Percentiles rank a stretch among this genome's conserved stretches.
Conservation (phyloP, 2,113 vertebrate species). For the Ceyx margarethae region DNA sequence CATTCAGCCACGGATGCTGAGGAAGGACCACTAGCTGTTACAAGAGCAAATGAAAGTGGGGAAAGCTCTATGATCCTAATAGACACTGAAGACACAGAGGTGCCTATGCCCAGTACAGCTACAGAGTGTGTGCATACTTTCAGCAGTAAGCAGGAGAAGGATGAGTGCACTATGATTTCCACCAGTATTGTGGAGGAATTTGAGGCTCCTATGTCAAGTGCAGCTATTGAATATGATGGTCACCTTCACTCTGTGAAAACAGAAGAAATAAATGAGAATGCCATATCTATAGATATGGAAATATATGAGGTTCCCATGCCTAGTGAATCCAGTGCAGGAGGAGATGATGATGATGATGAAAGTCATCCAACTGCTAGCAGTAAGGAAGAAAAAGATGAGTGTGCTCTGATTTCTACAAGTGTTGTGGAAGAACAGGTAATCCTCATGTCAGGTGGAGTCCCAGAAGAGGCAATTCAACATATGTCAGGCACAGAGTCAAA, state of each 20-base stretch:
- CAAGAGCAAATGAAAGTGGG: neutral
- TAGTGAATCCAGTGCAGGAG: constrained; percentile 60
- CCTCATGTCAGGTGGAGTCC: constrained; percentile 8
- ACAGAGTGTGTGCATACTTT: constrained; percentile 20
- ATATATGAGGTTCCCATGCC: constrained; percentile 68
- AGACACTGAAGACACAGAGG: constrained; percentile 53
- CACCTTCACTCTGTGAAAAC: neutral
- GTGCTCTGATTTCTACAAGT: constrained; percentile 79
- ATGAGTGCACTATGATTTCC: constrained; percentile 77
- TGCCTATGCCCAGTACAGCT: constrained; percentile 77
- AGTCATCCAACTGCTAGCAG: constrained; percentile 47
- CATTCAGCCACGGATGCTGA: neutral
- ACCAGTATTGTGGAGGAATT: constrained; percentile 75
- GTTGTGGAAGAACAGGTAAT: constrained; percentile 70
- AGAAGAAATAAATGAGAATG: constrained; percentile 12
- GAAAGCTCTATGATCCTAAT: neutral
- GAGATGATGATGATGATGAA: neutral
- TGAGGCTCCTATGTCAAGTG: constrained; percentile 74
- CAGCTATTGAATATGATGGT: neutral
- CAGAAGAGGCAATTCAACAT: neutral
- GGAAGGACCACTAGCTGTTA: neutral
- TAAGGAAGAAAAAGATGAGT: constrained; percentile 78
- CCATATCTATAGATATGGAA: neutral
- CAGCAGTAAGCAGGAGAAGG: constrained; percentile 63
- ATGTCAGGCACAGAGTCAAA: constrained; percentile 6